Evolutionary conservation across 1,140 invertebrate genomes (phyloP).

Genomic region (Lamellibrachia luymesi): DNA sequence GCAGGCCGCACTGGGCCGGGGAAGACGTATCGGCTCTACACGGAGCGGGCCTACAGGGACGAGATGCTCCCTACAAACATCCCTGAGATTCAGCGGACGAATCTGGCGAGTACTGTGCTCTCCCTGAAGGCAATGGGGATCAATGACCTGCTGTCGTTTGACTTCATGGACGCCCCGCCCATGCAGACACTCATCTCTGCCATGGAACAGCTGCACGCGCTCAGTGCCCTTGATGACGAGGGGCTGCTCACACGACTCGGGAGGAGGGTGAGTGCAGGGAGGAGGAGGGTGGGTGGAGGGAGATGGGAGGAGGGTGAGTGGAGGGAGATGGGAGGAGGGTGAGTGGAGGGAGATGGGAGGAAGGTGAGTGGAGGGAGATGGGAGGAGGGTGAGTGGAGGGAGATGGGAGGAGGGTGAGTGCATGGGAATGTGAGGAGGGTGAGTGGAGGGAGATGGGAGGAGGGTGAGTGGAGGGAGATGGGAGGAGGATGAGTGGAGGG

Average conservation of each 20-base stretch:
- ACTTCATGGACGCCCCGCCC: conserved; percentile 99
- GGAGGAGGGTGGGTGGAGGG: conserved; percentile 18
- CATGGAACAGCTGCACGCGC: conserved; percentile 92
- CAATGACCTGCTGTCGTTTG: conserved; percentile 98
- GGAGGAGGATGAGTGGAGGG: too few relatives aligned
- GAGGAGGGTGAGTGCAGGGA: conserved; percentile 66
- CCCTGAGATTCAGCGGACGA: conserved; percentile 98
- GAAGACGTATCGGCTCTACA: conserved; percentile 97
- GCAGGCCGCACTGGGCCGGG: conserved; percentile 96
- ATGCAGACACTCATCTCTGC: conserved; percentile 91
- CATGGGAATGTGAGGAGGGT: too few relatives aligned
- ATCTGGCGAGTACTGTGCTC: conserved; percentile 91
- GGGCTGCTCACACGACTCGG: conserved; percentile 91
- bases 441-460: not conserved
- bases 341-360: too few relatives aligned
- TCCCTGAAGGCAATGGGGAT: conserved; percentile 99
- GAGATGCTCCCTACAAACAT: conserved; percentile 98
- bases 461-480: not conserved
- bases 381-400: not conserved
- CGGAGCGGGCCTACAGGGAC: conserved; percentile 94
- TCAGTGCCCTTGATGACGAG: conserved; percentile 96
- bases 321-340: too few relatives aligned
- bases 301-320: not conserved
- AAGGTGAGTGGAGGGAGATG: too few relatives aligned
- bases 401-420: not conserved